Base-by-base conservation (phyloP, 2,888 invertebrate species). In the Oeneis ivallda region DNA sequence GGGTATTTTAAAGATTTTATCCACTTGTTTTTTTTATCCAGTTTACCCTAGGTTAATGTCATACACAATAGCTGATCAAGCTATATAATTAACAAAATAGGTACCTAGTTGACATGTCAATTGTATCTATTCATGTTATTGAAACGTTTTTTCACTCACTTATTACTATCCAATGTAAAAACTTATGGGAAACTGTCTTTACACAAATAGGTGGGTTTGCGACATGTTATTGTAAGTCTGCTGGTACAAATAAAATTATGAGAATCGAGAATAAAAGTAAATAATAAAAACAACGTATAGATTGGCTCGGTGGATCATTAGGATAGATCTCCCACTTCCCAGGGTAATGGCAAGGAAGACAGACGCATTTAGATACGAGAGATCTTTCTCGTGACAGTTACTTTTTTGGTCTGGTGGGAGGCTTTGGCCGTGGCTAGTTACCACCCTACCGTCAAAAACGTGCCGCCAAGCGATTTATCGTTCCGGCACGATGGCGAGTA, bases 181-280 rank as follows among this genome's bases (percentile, higher is more conserved):
- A 69, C 52, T 62, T 45, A 58, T 71, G 71, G 64, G 71, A 68
- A 70, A 69, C 37, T 58, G 52, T 57, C 50, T 61, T 37, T 61
- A 45, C 37, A 63, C 43, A 63, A 68, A 62, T 56, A 53, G 62
- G 54, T 47, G 47, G 68, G 78, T 78, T 86, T 86, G 82, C 86
- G 73, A 86, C 83, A 85, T 75, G 70, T 68, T 66, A 79, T 81
- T 83, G 82, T 82, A 67, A 57, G 68, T 64, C 17, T 37, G 8
- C 11, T 13, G 17, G 60, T 62, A 11, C 47, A 5, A 68, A n/a
- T n/a, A n/a, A n/a, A n/a, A 69, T 59, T 54, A 61, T 45, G 72
- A 76, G 79, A 78, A 67, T 65, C 70, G 68, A 71, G 64, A 65
- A 62, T 72, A 69, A 64, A 65, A 52, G 2, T 61, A 61, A 41